Evolutionary conservation across 2,797 vertebrate species (phyloP), one percentile per base, ranked within the genome.

Genomic region (Myioborus melanocephalus): DNA sequence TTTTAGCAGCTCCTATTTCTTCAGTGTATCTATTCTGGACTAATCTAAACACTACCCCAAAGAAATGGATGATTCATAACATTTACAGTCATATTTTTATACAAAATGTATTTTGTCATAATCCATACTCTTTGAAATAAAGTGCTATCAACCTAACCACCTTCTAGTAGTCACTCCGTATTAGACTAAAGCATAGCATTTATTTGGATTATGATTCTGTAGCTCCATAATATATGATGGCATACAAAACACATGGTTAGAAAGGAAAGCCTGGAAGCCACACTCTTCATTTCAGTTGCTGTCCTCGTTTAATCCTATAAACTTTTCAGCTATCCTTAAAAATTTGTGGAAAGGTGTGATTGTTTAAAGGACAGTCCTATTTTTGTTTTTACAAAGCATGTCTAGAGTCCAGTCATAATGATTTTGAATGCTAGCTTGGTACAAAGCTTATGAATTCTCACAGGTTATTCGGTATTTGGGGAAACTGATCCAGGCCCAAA

Each of bases 381-480:
- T 87, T 84, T 78, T 66, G 14, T 69, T 77, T 49, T 44, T 68
- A 46, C 17, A 90, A 85, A 65, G 32, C 18, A 93, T 28, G 22
- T 88, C 79, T 86, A 76, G 14, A 56, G 55, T 57, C 50, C 47
- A 83, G 41, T 41, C 1, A 0, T 49, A 50, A 23, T 28, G 34
- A 83, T 35, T 68, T 56, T 37, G 46, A 84, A 85, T 43, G 18
- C 43, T 39, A 60, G 3, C 12, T 52, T 56, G 12, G 22, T 84
- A 89, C 43, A 89, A 80, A 90, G 50, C 39, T 64, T 77, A 71
- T 24, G n/a, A n/a, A 49, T 86, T 83, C 65, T 88, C 76, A 61
- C 23, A 72, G 39, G n/a, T 89, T 95, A 65, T 84, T 93, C 90
- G 52, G 68, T 91, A 87, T 93, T 94, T 86, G 55, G 72, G 65